phyloP scores from a whole-genome alignment of 2,113 vertebrate species.

The Hylia prasina region DNA sequence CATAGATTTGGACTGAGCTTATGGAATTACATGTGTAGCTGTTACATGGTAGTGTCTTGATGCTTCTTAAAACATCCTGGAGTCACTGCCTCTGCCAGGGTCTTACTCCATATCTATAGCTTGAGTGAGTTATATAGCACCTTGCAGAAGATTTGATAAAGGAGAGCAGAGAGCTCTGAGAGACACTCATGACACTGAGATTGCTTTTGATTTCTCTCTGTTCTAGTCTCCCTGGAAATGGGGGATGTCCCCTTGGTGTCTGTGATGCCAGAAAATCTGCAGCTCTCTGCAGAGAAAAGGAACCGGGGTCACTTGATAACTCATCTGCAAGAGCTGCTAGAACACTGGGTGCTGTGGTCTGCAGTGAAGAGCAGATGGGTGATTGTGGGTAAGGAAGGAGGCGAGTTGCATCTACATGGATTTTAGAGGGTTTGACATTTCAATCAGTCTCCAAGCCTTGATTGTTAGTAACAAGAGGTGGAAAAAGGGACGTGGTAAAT shows the following conservation, averaged over 20 bases:
- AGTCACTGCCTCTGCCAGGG: background rate
- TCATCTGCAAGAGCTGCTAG: conserved; percentile 83
- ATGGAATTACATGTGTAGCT: background rate
- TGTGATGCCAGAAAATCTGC: conserved; percentile 74
- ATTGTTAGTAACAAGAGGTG: background rate
- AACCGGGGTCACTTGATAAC: conserved; percentile 82
- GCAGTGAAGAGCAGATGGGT: conserved; percentile 83
- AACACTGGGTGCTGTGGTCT: conserved; percentile 84
- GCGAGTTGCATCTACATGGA: background rate
- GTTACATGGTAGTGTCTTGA: background rate
- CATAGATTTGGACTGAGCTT: background rate
- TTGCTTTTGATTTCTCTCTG: background rate
- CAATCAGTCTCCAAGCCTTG: background rate
- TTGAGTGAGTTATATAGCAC: background rate
- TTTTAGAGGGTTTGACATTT: background rate
- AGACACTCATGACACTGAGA: background rate
- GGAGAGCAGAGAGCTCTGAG: background rate
- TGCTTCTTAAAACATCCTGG: background rate
- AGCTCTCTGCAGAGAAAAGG: conserved; percentile 46
- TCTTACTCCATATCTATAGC: background rate
- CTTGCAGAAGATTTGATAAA: background rate
- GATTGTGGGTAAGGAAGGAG: conserved; percentile 81
- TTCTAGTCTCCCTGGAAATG: conserved; percentile 69
- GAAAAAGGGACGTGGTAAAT: background rate
- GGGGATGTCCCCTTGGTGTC: conserved; percentile 85